Evolutionary conservation across 2,888 invertebrate species (phyloP).

Genomic region (Hyalella azteca): DNA sequence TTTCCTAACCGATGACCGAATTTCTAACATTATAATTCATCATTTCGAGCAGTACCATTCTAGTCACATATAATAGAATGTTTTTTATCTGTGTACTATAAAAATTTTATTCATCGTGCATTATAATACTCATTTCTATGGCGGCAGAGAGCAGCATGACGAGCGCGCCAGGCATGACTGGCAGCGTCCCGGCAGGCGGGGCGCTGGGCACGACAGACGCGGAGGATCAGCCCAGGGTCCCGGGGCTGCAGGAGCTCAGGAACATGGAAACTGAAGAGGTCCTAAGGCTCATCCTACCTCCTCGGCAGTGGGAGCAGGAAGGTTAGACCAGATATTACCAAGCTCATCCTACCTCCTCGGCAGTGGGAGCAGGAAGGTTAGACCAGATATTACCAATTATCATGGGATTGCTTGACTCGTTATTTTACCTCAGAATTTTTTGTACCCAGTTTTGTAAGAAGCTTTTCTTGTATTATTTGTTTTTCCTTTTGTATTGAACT

Average conservation of each 20-base stretch:
- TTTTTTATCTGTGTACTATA: no score
- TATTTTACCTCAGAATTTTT: no score
- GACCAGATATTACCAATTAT: no score
- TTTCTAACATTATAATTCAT: no score
- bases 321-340: slow-evolving; percentile 67
- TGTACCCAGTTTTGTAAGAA: no score
- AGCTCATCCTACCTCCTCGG: slow-evolving; percentile 89
- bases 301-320: slow-evolving; percentile 94
- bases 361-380: slow-evolving; percentile 91
- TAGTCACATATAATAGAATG: no score
- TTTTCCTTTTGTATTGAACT: no score
- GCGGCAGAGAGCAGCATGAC: slow-evolving; percentile 35
- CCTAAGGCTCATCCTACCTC: slow-evolving; percentile 89
- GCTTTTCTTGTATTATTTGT: no score
- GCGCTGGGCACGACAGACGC: slow-evolving; percentile 45
- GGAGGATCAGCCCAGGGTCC: slow-evolving; percentile 58
- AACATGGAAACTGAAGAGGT: slow-evolving; percentile 85
- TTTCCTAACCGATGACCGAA: no score
- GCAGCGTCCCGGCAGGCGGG: slow-evolving; percentile 44
- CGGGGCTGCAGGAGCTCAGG: slow-evolving; percentile 58
- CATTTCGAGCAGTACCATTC: no score
- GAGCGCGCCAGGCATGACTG: slow-evolving; percentile 50
- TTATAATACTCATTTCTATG: no score
- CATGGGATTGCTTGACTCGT: no score
- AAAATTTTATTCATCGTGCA: background rate